Base-by-base conservation (phyloP, 1,140 invertebrate species). In the Solenopsis fugax region DNA sequence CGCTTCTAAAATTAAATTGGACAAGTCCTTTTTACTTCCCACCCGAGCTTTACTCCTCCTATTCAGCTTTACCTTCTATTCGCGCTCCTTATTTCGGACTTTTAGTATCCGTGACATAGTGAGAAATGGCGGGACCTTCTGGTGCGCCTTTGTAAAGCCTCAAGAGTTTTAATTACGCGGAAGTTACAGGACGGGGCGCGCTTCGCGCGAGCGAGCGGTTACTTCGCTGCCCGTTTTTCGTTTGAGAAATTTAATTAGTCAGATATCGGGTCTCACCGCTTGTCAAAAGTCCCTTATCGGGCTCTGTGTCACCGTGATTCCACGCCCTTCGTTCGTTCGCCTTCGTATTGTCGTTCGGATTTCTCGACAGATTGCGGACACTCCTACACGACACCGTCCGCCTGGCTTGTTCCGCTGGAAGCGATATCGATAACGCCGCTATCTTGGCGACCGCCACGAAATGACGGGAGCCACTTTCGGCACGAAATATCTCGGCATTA, bases 361-460 rank as follows among this genome's bases (percentile, higher is more conserved):
- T 76, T 76, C 71, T 56, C 85, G 88, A 82, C 71, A 89, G 87
- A 89, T 89, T 87, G 64, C 85, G 64, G 45, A 71, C 73, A 58
- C 34, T 37, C 56, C 54, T n/a, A 29, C 72, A 60, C 64, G 41
- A 41, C 41, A 41, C 4, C 7, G 41, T 41, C 54, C 29, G 64
- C 4, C 29, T 13, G 50, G 24, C 84, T 73, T 60, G 45, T 87
- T 77, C 18, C 45, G 58, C 50, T 81, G 37, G n/a, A 34, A 73
- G 41, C 34, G 52, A 48, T 58, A 82, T 82, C 52, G 52, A 75
- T 84, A 60, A 69, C 34, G 12, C 24, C 29, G 54, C 24, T 82
- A 73, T 73, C 80, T 75, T 50, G 41, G 48, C 69, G 52, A 2
- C 62, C 58, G 16, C 41, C 10, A 29, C 7, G 4, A 13, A 64